phyloP scores from a whole-genome alignment of 2,888 invertebrate species.

The Ferrisia virgata region DNA sequence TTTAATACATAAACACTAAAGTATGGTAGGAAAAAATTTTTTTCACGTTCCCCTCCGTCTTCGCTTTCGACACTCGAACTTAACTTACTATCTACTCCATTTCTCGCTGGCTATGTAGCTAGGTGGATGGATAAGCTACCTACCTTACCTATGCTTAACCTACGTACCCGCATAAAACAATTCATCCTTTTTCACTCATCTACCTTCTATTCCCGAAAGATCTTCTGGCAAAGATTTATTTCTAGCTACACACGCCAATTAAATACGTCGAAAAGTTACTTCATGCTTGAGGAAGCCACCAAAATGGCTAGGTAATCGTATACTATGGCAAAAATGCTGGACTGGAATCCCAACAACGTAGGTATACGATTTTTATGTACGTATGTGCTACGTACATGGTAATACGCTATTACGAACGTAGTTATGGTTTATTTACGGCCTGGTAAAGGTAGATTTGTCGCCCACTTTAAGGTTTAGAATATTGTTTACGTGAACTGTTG shows the following conservation, averaged over 20 bases:
- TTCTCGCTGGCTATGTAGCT: not conserved
- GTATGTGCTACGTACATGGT: not conserved
- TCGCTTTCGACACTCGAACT: not conserved
- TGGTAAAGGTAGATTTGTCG: no score
- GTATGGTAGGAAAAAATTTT: not conserved
- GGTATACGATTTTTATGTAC: not conserved
- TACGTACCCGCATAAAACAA: not conserved
- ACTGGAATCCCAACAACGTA: not conserved
- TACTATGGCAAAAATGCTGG: not conserved
- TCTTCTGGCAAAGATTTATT: not conserved
- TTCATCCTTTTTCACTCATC: not conserved
- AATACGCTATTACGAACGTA: not conserved
- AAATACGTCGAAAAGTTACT: slow-evolving; percentile 11
- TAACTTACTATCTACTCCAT: not conserved
- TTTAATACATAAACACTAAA: not conserved
- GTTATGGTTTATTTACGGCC: not conserved
- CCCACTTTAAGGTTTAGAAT: not conserved
- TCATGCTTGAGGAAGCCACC: slow-evolving; percentile 4
- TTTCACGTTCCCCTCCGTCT: not conserved
- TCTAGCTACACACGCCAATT: not conserved
- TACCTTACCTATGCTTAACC: no score
- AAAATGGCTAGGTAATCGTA: not conserved
- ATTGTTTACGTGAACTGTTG: not conserved
- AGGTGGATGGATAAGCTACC: no score
- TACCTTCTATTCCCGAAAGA: not conserved